These are phyloP conservation scores for Mythimna vitellina DNA, from an alignment of 2,888 invertebrate species.

Conservation along the genomic window DNA sequence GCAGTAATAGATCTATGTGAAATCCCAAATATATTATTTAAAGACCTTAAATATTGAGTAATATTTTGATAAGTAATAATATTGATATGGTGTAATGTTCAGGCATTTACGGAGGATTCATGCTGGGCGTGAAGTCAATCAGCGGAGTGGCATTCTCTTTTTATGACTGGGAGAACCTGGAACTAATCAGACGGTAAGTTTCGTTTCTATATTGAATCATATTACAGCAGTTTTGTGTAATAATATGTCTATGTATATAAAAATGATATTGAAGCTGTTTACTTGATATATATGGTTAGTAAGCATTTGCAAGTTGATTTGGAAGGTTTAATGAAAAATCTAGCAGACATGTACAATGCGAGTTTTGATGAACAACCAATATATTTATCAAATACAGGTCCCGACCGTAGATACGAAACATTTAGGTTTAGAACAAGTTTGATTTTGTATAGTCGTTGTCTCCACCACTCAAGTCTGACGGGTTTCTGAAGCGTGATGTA, in stretches of 20 bases:
- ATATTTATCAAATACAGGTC: background rate
- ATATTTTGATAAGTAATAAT: background rate
- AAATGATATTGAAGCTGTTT: background rate
- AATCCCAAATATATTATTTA: background rate
- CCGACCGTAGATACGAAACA: background rate
- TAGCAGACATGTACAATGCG: constrained; percentile 1
- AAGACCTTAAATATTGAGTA: background rate
- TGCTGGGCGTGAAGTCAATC: constrained; percentile 97
- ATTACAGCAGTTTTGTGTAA: background rate
- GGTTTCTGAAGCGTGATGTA: background rate
- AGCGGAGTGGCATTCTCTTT: constrained; percentile 98
- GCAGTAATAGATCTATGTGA: background rate
- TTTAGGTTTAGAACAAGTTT: background rate
- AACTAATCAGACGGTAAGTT: constrained; percentile 93
- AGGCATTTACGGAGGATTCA: constrained; percentile 97
- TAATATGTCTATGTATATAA: background rate
- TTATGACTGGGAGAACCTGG: constrained; percentile 99
- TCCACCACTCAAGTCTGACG: too few species aligned
- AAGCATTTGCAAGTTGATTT: background rate
- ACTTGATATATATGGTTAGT: background rate
- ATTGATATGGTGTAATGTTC: constrained; percentile 48
- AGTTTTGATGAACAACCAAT: background rate
- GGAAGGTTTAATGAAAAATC: background rate
- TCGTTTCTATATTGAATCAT: background rate
- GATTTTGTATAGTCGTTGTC: background rate